Evolutionary conservation across 2,888 invertebrate genomes (phyloP).

Genomic region (Tenthredo amoena): DNA sequence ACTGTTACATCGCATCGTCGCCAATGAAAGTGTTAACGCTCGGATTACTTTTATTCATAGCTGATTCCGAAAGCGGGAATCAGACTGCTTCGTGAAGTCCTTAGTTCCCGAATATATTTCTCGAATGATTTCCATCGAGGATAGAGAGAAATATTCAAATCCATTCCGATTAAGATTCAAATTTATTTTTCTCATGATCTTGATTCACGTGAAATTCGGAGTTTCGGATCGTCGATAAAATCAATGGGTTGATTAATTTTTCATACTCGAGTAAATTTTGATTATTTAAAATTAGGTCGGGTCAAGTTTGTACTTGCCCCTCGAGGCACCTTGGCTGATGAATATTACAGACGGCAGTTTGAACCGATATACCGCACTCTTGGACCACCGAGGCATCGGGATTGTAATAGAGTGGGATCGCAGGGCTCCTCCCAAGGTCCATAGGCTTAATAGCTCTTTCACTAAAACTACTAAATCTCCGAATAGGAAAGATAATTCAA

Average conservation of each 20-base stretch:
- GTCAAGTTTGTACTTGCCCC: slow-evolving; percentile 18
- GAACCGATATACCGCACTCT: neutral
- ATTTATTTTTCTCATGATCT: neutral
- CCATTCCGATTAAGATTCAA: neutral
- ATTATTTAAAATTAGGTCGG: slow-evolving; percentile 32
- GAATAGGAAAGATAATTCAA: slow-evolving; percentile 43
- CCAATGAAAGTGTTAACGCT: slow-evolving; percentile 47
- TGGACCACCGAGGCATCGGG: slow-evolving; percentile 40
- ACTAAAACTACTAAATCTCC: slow-evolving; percentile 46
- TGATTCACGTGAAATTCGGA: neutral
- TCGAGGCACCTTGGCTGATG: neutral
- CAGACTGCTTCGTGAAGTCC: neutral
- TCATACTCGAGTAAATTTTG: neutral
- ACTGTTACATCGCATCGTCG: neutral
- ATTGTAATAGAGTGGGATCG: slow-evolving; percentile 6
- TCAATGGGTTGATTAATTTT: neutral
- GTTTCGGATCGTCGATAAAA: neutral
- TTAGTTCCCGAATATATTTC: neutral
- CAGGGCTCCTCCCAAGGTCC: neutral
- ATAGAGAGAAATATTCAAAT: neutral
- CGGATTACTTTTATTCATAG: slow-evolving; percentile 42
- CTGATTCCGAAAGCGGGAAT: slow-evolving; percentile 6
- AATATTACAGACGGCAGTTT: slow-evolving; percentile 18
- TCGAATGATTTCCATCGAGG: neutral
- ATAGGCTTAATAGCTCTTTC: slow-evolving; percentile 44